Percentiles rank a stretch among this genome's conserved stretches.
Evolutionary conservation across 2,113 vertebrate genomes (phyloP).

Genomic region (Cervus canadensis): DNA sequence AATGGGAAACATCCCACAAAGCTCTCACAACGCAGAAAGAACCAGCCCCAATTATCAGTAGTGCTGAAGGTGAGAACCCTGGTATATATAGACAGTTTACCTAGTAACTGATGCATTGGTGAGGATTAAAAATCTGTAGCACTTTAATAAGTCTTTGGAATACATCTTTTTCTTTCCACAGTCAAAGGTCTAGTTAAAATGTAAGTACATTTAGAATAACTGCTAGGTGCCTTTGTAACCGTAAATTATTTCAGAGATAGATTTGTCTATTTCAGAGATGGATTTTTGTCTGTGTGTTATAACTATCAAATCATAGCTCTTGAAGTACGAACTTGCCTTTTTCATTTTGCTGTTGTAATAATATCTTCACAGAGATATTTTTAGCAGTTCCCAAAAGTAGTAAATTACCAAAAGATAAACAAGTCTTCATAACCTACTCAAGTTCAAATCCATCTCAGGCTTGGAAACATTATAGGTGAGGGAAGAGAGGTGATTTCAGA

Average conservation of each 20-base stretch:
- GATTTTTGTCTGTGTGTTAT: neutral
- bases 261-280: neutral
- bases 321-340: neutral
- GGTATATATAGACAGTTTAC: neutral
- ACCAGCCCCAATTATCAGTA: neutral
- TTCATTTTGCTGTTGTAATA: neutral
- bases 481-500: neutral
- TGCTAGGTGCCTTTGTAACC: neutral
- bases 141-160: neutral
- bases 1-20: neutral
- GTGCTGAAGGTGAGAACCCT: neutral
- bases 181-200: neutral
- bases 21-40: neutral
- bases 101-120: neutral
- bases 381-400: neutral
- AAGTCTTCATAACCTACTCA: neutral
- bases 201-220: neutral
- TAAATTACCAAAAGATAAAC: neutral
- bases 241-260: neutral
- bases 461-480: neutral
- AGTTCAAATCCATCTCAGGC: neutral
- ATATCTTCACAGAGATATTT: conserved; percentile 31
- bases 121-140: neutral
- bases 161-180: neutral
- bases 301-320: neutral